These are phyloP conservation scores for Coregonus ussuriensis DNA, from an alignment of 2,797 vertebrate genomes.

Conservation along the genomic window DNA sequence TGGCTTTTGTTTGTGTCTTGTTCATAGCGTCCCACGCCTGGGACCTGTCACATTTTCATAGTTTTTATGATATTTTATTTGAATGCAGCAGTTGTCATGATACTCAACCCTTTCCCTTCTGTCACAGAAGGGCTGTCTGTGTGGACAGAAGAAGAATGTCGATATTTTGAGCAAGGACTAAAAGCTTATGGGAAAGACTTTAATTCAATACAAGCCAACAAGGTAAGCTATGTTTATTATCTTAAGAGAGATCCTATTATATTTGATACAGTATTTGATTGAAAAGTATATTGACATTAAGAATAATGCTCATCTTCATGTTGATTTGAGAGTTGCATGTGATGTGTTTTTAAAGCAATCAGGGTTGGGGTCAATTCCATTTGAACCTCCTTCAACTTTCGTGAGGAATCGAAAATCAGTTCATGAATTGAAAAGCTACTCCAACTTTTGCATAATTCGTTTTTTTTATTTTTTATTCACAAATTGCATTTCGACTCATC, in stretches of 20 bases:
- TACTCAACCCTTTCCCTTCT: slow-evolving; percentile 10
- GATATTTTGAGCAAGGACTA: slow-evolving; percentile 94
- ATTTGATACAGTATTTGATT: background rate
- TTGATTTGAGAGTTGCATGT: background rate
- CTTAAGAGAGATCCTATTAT: background rate
- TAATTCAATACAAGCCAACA: slow-evolving; percentile 95
- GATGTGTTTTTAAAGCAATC: slow-evolving; percentile 36
- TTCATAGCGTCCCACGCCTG: no score
- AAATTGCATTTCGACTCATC: slow-evolving; percentile 46
- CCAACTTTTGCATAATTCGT: background rate
- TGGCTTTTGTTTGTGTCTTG: no score
- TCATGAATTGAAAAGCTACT: slow-evolving; percentile 1
- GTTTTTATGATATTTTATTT: background rate
- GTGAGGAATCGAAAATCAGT: slow-evolving; percentile 45
- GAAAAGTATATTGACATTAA: background rate
- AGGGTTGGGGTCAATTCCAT: slow-evolving; percentile 37
- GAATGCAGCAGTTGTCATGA: background rate
- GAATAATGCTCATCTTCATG: background rate
- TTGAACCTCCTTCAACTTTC: slow-evolving; percentile 40
- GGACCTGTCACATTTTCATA: no score
- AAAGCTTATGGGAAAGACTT: slow-evolving; percentile 97
- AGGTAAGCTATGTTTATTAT: slow-evolving; percentile 74
- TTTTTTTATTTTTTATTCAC: slow-evolving; percentile 1
- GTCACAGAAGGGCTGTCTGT: slow-evolving; percentile 90
- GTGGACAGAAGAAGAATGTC: slow-evolving; percentile 96